Conservation (phyloP, 2,888 invertebrate species). For the Sepioteuthis lessoniana region DNA sequence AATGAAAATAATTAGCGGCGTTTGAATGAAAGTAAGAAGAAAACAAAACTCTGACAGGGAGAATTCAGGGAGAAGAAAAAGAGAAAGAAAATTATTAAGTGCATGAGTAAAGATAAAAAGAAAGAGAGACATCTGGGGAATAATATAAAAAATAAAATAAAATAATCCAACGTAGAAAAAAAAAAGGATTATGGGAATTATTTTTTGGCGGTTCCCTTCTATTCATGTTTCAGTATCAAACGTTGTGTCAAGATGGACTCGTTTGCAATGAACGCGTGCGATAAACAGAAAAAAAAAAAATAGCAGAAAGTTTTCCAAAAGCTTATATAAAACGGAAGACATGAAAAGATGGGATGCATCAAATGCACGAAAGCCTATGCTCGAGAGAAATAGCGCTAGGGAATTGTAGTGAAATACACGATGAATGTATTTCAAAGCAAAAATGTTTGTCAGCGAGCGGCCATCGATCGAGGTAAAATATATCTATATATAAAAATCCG, state of each 20-base stretch:
- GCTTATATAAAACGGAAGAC: not conserved
- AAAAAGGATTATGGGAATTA: not conserved
- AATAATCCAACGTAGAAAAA: not conserved
- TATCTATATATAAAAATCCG: not conserved
- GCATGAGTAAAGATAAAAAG: too few species aligned
- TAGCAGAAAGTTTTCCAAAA: not conserved
- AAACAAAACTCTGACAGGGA: too few species aligned
- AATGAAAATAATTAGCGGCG: too few species aligned
- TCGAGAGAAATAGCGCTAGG: not conserved
- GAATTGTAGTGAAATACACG: not conserved
- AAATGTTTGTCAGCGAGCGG: not conserved
- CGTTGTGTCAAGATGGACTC: not conserved
- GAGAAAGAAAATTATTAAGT: too few species aligned
- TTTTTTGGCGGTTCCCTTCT: not conserved
- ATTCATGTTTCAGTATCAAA: not conserved
- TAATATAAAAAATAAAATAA: too few species aligned
- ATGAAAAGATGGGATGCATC: conserved; percentile 5
- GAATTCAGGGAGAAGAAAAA: too few species aligned
- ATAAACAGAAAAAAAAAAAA: not conserved
- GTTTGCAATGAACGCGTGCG: not conserved
- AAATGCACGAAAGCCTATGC: not conserved
- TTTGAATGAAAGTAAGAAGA: too few species aligned
- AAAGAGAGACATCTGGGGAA: too few species aligned
- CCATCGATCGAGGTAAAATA: not conserved
- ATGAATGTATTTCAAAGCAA: not conserved